phyloP scores from a whole-genome alignment of 2,888 invertebrate genomes.

The Oscheius sp. region DNA sequence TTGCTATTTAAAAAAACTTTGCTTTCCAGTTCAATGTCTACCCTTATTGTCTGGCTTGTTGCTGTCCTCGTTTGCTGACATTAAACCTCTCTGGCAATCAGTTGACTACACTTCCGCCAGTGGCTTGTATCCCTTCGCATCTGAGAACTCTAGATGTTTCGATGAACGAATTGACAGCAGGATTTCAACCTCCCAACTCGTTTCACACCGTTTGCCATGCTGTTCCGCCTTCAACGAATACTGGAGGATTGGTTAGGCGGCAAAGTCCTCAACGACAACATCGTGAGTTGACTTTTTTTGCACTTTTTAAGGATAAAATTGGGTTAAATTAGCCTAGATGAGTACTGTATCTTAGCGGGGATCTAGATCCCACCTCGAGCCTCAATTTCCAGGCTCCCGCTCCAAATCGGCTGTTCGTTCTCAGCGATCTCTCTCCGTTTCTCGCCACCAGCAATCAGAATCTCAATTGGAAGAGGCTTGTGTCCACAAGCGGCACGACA shows the following conservation, averaged over 20 bases:
- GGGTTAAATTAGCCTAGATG: too few relatives aligned
- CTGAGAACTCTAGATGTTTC: slow-evolving; percentile 81
- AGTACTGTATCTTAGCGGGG: too few relatives aligned
- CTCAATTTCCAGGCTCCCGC: slow-evolving; percentile 52
- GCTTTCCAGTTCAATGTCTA: slow-evolving; percentile 81
- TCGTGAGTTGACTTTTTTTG: slow-evolving; percentile 16
- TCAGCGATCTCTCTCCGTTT: slow-evolving; percentile 65
- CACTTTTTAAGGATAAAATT: too few relatives aligned
- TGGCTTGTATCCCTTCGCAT: slow-evolving; percentile 51
- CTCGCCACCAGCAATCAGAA: slow-evolving; percentile 44
- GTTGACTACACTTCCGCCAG: slow-evolving; percentile 73
- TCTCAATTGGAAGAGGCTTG: slow-evolving; percentile 30
- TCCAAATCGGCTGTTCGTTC: slow-evolving; percentile 69
- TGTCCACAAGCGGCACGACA: slow-evolving; percentile 76
- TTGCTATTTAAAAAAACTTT: not conserved
- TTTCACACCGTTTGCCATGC: slow-evolving; percentile 48
- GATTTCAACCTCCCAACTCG: slow-evolving; percentile 33
- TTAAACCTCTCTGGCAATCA: slow-evolving; percentile 89
- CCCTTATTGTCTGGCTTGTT: slow-evolving; percentile 87
- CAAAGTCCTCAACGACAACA: slow-evolving; percentile 48
- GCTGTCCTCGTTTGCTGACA: slow-evolving; percentile 84
- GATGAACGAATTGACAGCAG: slow-evolving; percentile 81
- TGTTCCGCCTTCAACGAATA: slow-evolving; percentile 38
- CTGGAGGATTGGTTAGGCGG: slow-evolving; percentile 38
- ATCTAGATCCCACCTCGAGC: too few relatives aligned